Evolutionary conservation across 2,113 vertebrate species (phyloP), one percentile per base, ranked within the genome.

Genomic region (Capricornis sumatraensis): DNA sequence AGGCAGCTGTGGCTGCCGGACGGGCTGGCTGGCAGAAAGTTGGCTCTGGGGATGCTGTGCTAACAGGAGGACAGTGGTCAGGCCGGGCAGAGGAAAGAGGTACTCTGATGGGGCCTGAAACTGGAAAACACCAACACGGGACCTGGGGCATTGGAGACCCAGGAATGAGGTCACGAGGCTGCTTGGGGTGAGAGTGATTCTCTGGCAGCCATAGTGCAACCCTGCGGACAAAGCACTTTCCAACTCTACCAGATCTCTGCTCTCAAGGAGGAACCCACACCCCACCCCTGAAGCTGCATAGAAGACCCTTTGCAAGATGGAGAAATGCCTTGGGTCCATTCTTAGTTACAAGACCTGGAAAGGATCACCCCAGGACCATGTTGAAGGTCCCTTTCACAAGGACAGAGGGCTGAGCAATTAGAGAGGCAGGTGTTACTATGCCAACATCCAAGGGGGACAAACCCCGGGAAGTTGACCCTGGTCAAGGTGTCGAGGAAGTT

Each of bases 291-390:
- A 27, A 15, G 55, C 11, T 12, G 0, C 5, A 3, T 1, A 91
- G 90, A 57, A 94, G 55, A 60, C 23, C 11, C 21, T n/a, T 8
- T 0, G 23, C 15, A 5, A 12, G 4, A 16, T 4, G n/a, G 6
- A 5, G 8, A 79, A 3, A 43, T 2, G 6, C 27, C 36, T 19
- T 14, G 60, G 79, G 53, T 25, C 17, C 36, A 21, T 50, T 27
- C 30, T 40, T n/a, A 10, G 1, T 17, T 23, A 25, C 13, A 33
- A 27, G 47, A 33, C 27, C 9, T 14, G 3, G 21, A 36, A 33
- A 33, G 36, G 0, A 8, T 3, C n/a, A 36, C 13, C 79, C 64
- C 6, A 12, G 0, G 1, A 43, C 40, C 40, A 14, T 0, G 0
- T 1, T 2, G 11, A 19, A 28, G 21, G 33, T 11, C 21, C 60